Evolutionary conservation across 2,888 invertebrate genomes (phyloP), one percentile per base, ranked within the genome.

Genomic region (Rosalia funebris): DNA sequence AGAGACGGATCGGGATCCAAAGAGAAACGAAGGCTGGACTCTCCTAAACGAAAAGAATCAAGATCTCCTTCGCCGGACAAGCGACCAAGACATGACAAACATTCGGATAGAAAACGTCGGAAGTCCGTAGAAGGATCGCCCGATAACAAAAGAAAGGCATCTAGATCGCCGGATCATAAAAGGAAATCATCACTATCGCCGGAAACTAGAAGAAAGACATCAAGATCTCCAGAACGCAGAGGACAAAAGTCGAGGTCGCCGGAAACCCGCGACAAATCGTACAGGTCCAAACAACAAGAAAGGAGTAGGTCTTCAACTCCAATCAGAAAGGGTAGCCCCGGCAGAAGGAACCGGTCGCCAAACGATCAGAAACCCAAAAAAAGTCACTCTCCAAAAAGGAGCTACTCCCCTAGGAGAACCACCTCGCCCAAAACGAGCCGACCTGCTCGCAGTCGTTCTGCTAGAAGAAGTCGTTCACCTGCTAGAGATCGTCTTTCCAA

Each of bases 51-150:
- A 20, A 60, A 41, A 25, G 57, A 47, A 19, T 63, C 65, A 16
- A 47, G 41, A 16, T 63, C 65, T 14, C 45, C 34, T 15, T 53
- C 57, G 20, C 17, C 47, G 20, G 12, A 54, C 7, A 63, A 62
- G 25, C 20, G 32, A 0, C 69, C 75, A 1, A 72, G 74, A 53
- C 74, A 75, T 39, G 78, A 77, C 1, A 71, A 76, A 1, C 11
- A 52, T 41, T 14, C 15, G 2, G 15, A 17, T 9, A 54, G 36
- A 47, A 39, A 31, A 47, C 12, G 15, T 25, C 46, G 17, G 14
- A 41, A 45, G 41, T 20, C 25, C 25, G 14, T 11, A 16, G 42
- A 58, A 15, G 36, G 16, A 17, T 48, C 58, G 4, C 25, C 45
- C 14, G 59, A 59, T 16, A 54, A 31, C 10, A 50, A 15, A 15